Conservation (phyloP, 2,888 invertebrate genomes). For the Monopis laevigella region DNA sequence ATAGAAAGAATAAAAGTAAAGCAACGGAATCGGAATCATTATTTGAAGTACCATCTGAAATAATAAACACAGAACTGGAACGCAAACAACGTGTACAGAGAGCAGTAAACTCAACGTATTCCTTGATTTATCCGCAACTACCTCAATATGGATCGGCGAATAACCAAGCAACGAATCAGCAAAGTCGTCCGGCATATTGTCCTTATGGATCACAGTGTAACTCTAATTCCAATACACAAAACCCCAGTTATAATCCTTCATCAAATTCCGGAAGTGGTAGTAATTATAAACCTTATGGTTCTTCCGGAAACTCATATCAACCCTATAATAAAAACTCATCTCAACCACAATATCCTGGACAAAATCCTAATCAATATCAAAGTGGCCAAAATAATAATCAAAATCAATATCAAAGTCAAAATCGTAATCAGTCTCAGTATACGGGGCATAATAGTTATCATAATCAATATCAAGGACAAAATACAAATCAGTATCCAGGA, state of each 20-base stretch:
- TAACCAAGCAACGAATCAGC: conserved; percentile 1
- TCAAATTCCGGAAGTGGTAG: neutral
- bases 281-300: conserved; percentile 23
- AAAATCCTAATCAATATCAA: too few relatives aligned
- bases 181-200: neutral
- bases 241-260: conserved; percentile 5
- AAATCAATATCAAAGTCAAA: neutral
- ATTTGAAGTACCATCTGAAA: neutral
- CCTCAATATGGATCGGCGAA: neutral
- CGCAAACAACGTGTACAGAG: conserved; percentile 1
- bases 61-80: too few relatives aligned
- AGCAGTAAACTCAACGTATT: neutral
- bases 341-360: too few relatives aligned
- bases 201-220: conserved; percentile 1
- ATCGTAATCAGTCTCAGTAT: neutral
- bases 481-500: neutral
- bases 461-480: neutral
- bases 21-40: too few relatives aligned
- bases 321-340: neutral
- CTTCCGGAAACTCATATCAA: conserved; percentile 14
- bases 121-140: conserved; percentile 7
- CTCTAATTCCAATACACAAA: neutral
- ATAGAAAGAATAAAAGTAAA: neutral
- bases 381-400: too few relatives aligned
- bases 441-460: neutral